Conservation (phyloP, 2,797 vertebrate species). For the Chaetodon trifasciatus region DNA sequence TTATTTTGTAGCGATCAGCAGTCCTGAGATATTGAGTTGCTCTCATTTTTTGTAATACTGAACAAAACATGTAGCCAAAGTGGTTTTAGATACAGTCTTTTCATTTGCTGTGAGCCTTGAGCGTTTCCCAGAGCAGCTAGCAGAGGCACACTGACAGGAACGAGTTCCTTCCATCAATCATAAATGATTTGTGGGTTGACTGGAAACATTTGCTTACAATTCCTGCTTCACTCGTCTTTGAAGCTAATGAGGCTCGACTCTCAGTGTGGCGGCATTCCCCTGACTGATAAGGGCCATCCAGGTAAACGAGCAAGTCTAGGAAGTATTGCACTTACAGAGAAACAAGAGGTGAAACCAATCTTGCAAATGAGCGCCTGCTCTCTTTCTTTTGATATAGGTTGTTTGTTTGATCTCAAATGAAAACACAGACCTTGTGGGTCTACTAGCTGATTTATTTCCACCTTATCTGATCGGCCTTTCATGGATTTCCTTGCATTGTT, state of each 20-base stretch:
- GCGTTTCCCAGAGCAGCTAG: conserved; percentile 39
- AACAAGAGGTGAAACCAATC: conserved; percentile 48
- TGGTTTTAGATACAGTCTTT: conserved; percentile 12
- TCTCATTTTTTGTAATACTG: background rate
- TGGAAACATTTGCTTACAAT: conserved; percentile 72
- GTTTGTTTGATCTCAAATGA: conserved; percentile 68
- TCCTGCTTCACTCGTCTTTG: conserved; percentile 61
- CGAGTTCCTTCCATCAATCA: conserved; percentile 60
- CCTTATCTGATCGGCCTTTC: conserved; percentile 81
- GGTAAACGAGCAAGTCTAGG: conserved; percentile 44
- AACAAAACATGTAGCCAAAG: conserved; percentile 1
- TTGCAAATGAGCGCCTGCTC: background rate
- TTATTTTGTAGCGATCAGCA: background rate
- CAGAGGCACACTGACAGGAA: conserved; percentile 40
- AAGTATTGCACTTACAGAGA: conserved; percentile 27
- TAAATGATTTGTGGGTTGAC: conserved; percentile 40
- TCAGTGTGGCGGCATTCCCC: conserved; percentile 25
- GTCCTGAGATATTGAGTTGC: background rate
- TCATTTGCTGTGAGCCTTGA: conserved; percentile 24
- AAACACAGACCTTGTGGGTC: conserved; percentile 35
- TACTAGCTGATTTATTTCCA: conserved; percentile 67
- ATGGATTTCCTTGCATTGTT: conserved; percentile 82
- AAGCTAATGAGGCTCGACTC: conserved; percentile 51
- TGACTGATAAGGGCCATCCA: conserved; percentile 33
- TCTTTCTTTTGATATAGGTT: conserved; percentile 18